Conservation (phyloP, 2,113 vertebrate genomes). For the Okapia johnstoni region DNA sequence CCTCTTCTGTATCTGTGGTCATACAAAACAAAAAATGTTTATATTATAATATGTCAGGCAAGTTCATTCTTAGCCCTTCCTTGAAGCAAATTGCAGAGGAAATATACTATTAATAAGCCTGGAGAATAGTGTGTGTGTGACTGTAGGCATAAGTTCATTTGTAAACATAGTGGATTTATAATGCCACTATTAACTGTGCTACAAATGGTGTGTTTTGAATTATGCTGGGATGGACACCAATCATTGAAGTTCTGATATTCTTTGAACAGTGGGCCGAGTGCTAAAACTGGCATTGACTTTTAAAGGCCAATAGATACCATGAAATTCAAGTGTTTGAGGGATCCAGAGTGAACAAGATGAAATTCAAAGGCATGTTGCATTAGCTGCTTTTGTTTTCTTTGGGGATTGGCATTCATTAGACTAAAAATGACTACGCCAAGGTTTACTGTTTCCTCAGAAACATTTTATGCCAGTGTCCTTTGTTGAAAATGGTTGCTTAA, state of each 20-base stretch:
- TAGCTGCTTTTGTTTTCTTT: neutral
- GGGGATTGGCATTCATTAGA: neutral
- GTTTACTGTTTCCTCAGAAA: conserved; percentile 71
- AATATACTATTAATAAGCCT: conserved; percentile 83
- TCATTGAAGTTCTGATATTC: neutral
- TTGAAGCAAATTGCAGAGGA: conserved; percentile 87
- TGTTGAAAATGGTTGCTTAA: conserved; percentile 68
- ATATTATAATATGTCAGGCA: conserved; percentile 72
- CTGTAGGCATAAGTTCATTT: conserved; percentile 84
- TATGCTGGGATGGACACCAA: neutral
- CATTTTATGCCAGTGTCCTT: conserved; percentile 72
- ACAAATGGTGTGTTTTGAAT: conserved; percentile 29
- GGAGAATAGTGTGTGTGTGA: conserved; percentile 81
- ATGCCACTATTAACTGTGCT: conserved; percentile 80
- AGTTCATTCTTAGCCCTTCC: conserved; percentile 80
- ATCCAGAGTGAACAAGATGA: neutral
- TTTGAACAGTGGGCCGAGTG: neutral
- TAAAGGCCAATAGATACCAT: neutral
- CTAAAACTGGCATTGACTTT: neutral
- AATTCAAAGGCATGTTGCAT: neutral
- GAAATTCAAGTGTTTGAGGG: neutral
- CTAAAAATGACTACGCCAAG: conserved; percentile 27
- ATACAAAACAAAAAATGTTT: conserved; percentile 79
- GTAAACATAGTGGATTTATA: conserved; percentile 80
- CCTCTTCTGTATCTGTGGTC: conserved; percentile 73